phyloP scores from a whole-genome alignment of 2,888 invertebrate genomes.

The Parochlus steinenii region DNA sequence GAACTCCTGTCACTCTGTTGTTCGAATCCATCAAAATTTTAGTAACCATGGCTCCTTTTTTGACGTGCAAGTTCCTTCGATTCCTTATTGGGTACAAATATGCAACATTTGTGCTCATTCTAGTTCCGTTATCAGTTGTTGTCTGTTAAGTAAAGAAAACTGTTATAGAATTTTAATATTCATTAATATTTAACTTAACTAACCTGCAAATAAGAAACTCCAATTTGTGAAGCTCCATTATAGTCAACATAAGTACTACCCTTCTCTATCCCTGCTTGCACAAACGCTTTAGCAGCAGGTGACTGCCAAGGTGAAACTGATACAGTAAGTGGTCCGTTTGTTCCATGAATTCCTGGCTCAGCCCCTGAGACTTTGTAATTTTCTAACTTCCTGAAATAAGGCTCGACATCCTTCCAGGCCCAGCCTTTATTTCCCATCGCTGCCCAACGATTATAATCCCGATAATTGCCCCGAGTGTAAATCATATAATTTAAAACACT shows the following conservation, averaged over 20 bases:
- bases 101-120: slow-evolving; percentile 10
- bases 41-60: slow-evolving; percentile 14
- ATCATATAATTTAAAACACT: slow-evolving; percentile 6
- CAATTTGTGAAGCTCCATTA: slow-evolving; percentile 7
- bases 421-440: slow-evolving; percentile 29
- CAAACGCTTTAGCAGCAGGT: not conserved
- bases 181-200: too few relatives aligned
- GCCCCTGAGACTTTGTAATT: slow-evolving; percentile 18
- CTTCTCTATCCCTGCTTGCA: slow-evolving; percentile 36
- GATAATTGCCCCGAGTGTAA: slow-evolving; percentile 3
- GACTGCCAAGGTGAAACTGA: slow-evolving; percentile 20
- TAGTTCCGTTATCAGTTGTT: slow-evolving; percentile 6
- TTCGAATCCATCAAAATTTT: slow-evolving; percentile 16
- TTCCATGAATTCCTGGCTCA: slow-evolving; percentile 1
- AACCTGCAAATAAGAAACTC: slow-evolving; percentile 1
- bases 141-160: too few relatives aligned
- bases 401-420: slow-evolving; percentile 4
- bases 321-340: not conserved
- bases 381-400: slow-evolving; percentile 9
- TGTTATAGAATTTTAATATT: too few relatives aligned
- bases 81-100: slow-evolving; percentile 7
- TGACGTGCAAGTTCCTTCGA: slow-evolving; percentile 13
- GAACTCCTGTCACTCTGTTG: slow-evolving; percentile 33
- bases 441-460: slow-evolving; percentile 1
- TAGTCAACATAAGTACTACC: slow-evolving; percentile 25